Conservation (phyloP, 2,797 vertebrate genomes). For the Novumbra hubbsi region DNA sequence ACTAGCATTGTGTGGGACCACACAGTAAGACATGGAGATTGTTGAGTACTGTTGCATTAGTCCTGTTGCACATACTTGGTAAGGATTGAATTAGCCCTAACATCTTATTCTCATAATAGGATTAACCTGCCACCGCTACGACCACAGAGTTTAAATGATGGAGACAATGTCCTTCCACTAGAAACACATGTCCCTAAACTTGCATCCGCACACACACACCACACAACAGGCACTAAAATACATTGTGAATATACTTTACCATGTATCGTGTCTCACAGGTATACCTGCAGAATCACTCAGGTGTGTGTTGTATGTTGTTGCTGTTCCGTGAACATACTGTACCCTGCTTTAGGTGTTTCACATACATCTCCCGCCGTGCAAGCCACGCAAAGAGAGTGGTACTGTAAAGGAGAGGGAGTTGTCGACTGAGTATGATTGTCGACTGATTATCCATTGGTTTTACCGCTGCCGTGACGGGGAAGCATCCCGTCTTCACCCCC, state of each 20-base stretch:
- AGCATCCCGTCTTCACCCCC: constrained; percentile 58
- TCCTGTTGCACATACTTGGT: background rate
- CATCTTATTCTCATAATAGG: constrained; percentile 17
- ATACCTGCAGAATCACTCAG: background rate
- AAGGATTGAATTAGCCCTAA: constrained; percentile 9
- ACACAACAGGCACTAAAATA: constrained; percentile 5
- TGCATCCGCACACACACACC: background rate
- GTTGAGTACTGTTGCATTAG: background rate
- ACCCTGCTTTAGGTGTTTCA: background rate
- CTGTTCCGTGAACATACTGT: background rate
- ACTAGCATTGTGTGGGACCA: too few species aligned
- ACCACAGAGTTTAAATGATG: constrained; percentile 11
- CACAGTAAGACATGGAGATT: too few species aligned
- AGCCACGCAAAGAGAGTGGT: constrained; percentile 1
- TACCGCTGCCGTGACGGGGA: constrained; percentile 30
- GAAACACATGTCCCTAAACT: background rate
- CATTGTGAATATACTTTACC: background rate
- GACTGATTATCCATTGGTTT: constrained; percentile 50
- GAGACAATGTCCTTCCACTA: background rate
- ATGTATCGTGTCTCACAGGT: background rate
- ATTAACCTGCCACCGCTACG: constrained; percentile 26
- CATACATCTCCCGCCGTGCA: background rate
- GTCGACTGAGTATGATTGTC: constrained; percentile 45
- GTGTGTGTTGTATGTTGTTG: background rate
- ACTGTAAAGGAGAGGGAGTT: constrained; percentile 39